These are phyloP conservation scores for Plagodis dolabraria DNA, from an alignment of 2,888 invertebrate genomes.

Conservation along the genomic window DNA sequence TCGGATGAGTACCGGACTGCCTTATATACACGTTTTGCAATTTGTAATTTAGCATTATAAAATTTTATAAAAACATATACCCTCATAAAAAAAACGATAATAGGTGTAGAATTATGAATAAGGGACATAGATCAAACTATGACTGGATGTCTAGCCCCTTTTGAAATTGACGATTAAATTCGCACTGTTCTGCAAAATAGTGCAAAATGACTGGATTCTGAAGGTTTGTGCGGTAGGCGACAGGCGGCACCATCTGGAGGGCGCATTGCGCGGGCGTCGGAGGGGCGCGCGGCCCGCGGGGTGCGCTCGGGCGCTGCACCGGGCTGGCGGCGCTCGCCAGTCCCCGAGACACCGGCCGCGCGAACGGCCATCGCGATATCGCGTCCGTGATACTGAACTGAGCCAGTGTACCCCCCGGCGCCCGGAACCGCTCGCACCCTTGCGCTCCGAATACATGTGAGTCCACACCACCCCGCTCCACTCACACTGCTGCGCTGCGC, in stretches of 20 bases:
- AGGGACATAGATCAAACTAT: no score
- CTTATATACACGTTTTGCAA: constrained; percentile 22
- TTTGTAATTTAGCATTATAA: constrained; percentile 18
- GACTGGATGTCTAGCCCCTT: no score
- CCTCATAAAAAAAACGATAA: no score
- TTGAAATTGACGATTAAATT: no score
- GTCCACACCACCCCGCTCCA: constrained; percentile 50
- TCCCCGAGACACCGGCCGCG: constrained; percentile 83
- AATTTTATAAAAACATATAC: background rate
- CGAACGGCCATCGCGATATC: constrained; percentile 79
- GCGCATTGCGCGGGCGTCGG: constrained; percentile 69
- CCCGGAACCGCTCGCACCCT: constrained; percentile 64
- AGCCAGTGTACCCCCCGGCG: constrained; percentile 60
- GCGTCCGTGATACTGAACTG: constrained; percentile 37
- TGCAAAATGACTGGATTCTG: constrained; percentile 47
- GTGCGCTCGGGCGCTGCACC: constrained; percentile 71
- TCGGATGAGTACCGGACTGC: constrained; percentile 39
- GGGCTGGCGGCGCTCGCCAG: constrained; percentile 70
- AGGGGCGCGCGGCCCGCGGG: constrained; percentile 61
- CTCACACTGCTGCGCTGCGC: background rate
- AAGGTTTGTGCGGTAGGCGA: constrained; percentile 58
- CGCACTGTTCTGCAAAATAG: background rate
- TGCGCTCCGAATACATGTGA: constrained; percentile 72
- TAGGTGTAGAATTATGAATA: no score
- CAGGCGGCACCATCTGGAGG: constrained; percentile 70